Evolutionary conservation across 2,113 vertebrate species (phyloP).

Genomic region (Dinomys branickii): DNA sequence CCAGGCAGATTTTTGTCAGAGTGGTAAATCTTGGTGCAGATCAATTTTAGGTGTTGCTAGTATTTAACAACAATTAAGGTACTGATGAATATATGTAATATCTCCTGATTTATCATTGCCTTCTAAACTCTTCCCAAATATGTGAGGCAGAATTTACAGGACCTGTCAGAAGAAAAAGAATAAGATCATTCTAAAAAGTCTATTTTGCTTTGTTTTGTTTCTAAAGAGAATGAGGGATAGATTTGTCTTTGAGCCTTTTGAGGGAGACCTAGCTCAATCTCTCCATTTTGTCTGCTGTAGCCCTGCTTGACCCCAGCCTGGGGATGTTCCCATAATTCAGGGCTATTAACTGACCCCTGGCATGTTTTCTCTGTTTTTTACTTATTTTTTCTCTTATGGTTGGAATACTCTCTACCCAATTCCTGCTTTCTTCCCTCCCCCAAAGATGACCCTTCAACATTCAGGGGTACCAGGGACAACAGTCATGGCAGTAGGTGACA

Average conservation of each 20-base stretch:
- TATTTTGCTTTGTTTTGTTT: not conserved
- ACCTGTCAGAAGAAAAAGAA: conserved; percentile 27
- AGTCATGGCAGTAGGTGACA: not conserved
- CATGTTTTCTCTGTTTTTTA: not conserved
- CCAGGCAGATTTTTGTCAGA: conserved; percentile 63
- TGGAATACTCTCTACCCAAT: not conserved
- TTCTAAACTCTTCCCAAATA: conserved; percentile 27
- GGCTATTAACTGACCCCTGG: not conserved
- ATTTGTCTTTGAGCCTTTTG: not conserved
- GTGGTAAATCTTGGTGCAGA: conserved; percentile 66
- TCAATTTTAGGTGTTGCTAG: conserved; percentile 69
- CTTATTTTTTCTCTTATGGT: not conserved
- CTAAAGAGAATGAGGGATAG: not conserved
- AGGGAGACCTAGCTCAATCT: not conserved
- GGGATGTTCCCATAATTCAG: not conserved
- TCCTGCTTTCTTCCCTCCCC: fast-evolving
- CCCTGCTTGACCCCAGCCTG: not conserved
- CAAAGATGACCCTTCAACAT: not conserved
- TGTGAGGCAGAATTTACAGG: conserved; percentile 38
- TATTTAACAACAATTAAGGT: conserved; percentile 75
- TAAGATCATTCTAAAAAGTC: not conserved
- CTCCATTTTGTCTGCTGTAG: not conserved
- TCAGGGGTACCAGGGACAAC: not conserved
- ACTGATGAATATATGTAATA: conserved; percentile 63
- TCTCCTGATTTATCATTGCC: conserved; percentile 60